A percentile compares a stretch with the other conserved stretches of the same genome.
Evolutionary conservation across 2,797 vertebrate genomes (phyloP).

Genomic region (Diceros bicornis): DNA sequence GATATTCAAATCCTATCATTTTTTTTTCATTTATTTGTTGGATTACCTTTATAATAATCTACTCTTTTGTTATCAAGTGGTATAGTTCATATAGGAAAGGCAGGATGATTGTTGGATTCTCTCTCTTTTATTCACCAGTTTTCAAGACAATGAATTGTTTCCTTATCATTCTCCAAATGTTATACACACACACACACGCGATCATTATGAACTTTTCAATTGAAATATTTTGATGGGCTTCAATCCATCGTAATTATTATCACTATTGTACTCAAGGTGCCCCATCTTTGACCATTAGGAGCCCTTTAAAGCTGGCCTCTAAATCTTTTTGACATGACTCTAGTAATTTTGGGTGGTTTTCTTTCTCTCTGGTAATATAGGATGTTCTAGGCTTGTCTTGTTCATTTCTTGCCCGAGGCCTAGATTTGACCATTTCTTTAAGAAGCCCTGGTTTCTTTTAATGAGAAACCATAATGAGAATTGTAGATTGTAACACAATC

Average conservation of each 20-base stretch:
- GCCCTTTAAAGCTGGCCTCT: not conserved
- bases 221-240: not conserved
- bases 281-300: not conserved
- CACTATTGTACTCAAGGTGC: not conserved
- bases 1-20: not conserved
- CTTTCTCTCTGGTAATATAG: not conserved
- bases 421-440: not conserved
- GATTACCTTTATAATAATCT: conserved; percentile 28
- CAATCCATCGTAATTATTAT: not conserved
- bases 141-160: not conserved
- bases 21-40: not conserved
- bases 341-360: not conserved
- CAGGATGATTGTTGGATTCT: not conserved
- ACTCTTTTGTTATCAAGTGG: not conserved
- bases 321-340: not conserved
- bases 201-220: not conserved
- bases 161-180: not conserved
- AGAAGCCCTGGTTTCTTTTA: not conserved
- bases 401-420: not conserved
- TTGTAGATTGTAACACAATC: not conserved
- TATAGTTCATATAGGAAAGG: not conserved
- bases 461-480: not conserved
- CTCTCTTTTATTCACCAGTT: not conserved
- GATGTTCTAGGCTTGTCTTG: not conserved
- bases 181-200: not conserved